A percentile compares a stretch with the other conserved stretches of the same genome.
These are phyloP conservation scores for Pelusios castaneus DNA, from an alignment of 2,113 vertebrate genomes.

Conservation along the genomic window DNA sequence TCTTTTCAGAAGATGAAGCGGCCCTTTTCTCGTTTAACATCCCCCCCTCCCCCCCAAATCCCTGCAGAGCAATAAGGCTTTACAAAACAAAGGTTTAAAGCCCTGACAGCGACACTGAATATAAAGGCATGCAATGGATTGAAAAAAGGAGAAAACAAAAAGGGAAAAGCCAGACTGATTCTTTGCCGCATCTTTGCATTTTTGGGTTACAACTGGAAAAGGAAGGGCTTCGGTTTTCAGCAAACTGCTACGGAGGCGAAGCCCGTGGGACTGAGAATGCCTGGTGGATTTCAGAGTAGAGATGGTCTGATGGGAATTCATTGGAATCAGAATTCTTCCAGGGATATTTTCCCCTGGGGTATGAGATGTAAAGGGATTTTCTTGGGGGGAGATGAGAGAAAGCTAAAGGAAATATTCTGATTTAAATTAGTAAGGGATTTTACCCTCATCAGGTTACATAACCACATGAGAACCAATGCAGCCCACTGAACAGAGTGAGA, in stretches of 20 bases:
- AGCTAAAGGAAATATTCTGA: neutral
- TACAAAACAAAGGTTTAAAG: neutral
- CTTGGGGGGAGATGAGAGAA: neutral
- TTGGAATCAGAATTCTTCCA: neutral
- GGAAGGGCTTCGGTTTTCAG: neutral
- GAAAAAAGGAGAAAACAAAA: neutral
- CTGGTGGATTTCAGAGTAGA: neutral
- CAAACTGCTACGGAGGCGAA: neutral
- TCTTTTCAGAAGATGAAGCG: neutral
- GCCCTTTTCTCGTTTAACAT: neutral
- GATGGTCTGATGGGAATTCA: neutral
- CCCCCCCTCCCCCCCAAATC: accelerated
- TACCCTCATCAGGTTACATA: neutral
- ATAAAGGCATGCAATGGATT: neutral
- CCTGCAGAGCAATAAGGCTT: neutral
- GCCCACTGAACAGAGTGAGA: no score
- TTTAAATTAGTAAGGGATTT: neutral
- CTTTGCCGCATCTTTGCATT: neutral
- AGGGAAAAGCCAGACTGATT: neutral
- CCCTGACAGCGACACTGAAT: neutral
- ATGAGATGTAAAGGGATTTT: neutral
- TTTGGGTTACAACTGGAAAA: neutral
- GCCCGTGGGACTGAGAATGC: neutral
- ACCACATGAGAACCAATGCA: neutral
- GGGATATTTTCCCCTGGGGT: neutral